Evolutionary conservation across 1,140 invertebrate genomes (phyloP), one percentile per base, ranked within the genome.

Genomic region (Heliconius congener): DNA sequence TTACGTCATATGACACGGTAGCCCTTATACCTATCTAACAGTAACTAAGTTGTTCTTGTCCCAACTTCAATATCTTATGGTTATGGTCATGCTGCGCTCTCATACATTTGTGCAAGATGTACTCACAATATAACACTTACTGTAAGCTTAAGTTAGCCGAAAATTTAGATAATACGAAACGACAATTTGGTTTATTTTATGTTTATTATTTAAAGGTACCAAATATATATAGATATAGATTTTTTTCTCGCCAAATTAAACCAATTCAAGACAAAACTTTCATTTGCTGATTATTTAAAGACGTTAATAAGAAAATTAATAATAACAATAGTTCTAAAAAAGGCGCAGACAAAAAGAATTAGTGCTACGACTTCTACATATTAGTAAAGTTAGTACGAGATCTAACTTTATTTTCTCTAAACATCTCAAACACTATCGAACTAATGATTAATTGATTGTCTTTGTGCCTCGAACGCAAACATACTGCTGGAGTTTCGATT

Each of bases 11-110:
- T 3, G 60, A 66, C 60, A 66, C n/a, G 27, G 19, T 66, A 66
- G 50, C 50, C 50, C 18, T 0, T 8, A 3, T 30, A 66, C 1
- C 9, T 16, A 30, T 16, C 9, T 66, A 66, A 9, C 60, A 66
- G 27, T 66, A 66, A 66, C 60, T 66, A 66, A 66, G 60, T 30
- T 66, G 23, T 66, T 27, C 60, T 30, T 66, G 60, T 66, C 11
- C 60, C 5, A 27, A 66, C 23, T 66, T 66, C 60, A 30, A 66
- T 66, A 66, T 66, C 1, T 27, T 66, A 27, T 60, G 19, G 57
- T 60, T 60, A 13, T 66, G 8, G 23, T 2, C 57, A 66, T 66
- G 0, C 8, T 57, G n/a, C n/a, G n/a, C n/a, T n/a, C 5, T 19
- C 52, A 55, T 3, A 18, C 3, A 50, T 18, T 11, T 9, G 39